A percentile compares a stretch with the other conserved stretches of the same genome.
Evolutionary conservation across 2,888 invertebrate species (phyloP).

Genomic region (Cataglyphis rosenhaueri): DNA sequence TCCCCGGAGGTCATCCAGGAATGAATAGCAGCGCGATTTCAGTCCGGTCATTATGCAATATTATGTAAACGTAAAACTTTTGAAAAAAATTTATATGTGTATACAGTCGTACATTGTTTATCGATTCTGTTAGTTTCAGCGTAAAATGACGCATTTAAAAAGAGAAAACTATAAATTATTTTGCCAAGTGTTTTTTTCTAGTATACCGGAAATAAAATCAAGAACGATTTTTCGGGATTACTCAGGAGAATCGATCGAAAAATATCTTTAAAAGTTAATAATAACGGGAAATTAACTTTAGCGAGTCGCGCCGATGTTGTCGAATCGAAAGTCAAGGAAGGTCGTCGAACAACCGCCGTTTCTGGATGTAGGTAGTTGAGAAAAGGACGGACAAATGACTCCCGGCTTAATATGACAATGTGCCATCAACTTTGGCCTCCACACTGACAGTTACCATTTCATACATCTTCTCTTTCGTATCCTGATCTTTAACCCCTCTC

Average conservation of each 20-base stretch:
- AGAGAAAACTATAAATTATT: neutral
- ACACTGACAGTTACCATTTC: constrained; percentile 79
- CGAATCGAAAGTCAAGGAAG: constrained; percentile 76
- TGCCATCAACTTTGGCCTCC: constrained; percentile 81
- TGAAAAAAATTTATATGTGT: neutral
- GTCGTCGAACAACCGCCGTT: constrained; percentile 74
- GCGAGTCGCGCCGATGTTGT: constrained; percentile 59
- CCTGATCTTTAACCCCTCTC: constrained; percentile 1
- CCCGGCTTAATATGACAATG: constrained; percentile 80
- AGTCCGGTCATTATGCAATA: constrained; percentile 31
- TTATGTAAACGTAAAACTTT: neutral
- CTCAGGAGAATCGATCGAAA: neutral
- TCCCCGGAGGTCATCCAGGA: constrained; percentile 37
- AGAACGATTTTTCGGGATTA: neutral
- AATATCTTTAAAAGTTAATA: neutral
- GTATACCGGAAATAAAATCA: neutral
- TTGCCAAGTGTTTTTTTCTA: neutral
- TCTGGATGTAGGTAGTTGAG: constrained; percentile 75
- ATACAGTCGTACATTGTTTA: constrained; percentile 19
- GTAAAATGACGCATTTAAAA: neutral
- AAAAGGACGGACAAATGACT: constrained; percentile 78
- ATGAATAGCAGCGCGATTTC: constrained; percentile 35
- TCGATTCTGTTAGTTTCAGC: constrained; percentile 5
- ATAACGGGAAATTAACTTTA: neutral
- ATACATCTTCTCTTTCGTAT: constrained; percentile 65